These are phyloP conservation scores for Pachycephus smyrnensis DNA, from an alignment of 2,888 invertebrate species.

Conservation along the genomic window DNA sequence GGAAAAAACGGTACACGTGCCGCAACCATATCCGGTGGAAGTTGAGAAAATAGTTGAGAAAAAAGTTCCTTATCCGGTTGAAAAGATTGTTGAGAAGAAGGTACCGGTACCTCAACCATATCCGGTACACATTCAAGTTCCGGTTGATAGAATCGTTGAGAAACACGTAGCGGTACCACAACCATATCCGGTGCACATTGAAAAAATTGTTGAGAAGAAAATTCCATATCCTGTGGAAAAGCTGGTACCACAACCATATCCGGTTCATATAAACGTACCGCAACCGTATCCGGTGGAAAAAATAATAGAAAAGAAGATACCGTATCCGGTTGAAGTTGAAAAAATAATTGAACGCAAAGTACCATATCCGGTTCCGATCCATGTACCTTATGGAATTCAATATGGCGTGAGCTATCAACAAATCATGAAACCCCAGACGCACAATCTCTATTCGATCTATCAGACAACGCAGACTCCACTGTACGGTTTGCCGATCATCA, in stretches of 20 bases:
- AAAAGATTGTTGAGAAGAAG: conserved; percentile 72
- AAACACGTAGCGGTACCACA: conserved; percentile 73
- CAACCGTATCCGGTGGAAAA: conserved; percentile 70
- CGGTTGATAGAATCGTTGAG: conserved; percentile 72
- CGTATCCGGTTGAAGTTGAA: conserved; percentile 60
- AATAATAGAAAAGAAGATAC: conserved; percentile 68
- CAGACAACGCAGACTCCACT: conserved; percentile 6
- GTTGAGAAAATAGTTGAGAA: conserved; percentile 67
- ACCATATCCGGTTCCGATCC: conserved; percentile 36
- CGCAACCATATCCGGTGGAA: conserved; percentile 68
- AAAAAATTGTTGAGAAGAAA: conserved; percentile 68
- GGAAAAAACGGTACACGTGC: conserved; percentile 67
- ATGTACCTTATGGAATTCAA: conserved; percentile 45
- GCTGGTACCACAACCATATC: conserved; percentile 45
- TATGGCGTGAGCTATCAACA: conserved; percentile 50
- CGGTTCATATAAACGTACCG: conserved; percentile 32
- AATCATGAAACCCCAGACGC: conserved; percentile 29
- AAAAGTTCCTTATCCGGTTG: conserved; percentile 70
- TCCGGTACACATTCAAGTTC: conserved; percentile 61
- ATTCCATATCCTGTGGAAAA: conserved; percentile 69
- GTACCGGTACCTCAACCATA: conserved; percentile 62
- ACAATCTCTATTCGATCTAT: conserved; percentile 6
- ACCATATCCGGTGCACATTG: conserved; percentile 63
- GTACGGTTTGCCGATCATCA: conserved; percentile 9
- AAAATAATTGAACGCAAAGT: conserved; percentile 74